Percentiles rank a stretch among this genome's conserved stretches.
phyloP scores from a whole-genome alignment of 1,140 invertebrate genomes.

The Heterodera schachtii region DNA sequence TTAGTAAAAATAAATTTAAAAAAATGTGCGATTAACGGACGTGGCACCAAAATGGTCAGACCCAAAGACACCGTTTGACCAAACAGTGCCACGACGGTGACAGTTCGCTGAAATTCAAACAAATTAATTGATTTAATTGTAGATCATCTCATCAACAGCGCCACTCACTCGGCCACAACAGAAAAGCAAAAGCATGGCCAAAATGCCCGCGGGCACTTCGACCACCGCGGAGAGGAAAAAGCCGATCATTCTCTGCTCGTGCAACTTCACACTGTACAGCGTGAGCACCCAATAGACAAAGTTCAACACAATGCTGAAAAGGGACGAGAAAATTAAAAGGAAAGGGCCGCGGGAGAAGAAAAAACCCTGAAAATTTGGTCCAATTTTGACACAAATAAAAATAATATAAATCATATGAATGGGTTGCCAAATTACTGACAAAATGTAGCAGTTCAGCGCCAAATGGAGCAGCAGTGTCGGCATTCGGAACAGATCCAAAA shows the following conservation, averaged over 20 bases:
- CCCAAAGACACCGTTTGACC: constrained; percentile 44
- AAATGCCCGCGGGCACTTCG: constrained; percentile 52
- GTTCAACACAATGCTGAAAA: constrained; percentile 49
- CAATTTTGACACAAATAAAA: too few relatives aligned
- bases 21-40: too few relatives aligned
- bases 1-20: too few relatives aligned
- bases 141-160: too few relatives aligned
- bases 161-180: constrained; percentile 40
- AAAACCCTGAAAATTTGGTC: neutral
- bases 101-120: constrained; percentile 14
- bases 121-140: neutral
- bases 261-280: constrained; percentile 50
- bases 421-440: constrained; percentile 45
- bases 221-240: constrained; percentile 52
- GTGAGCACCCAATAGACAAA: constrained; percentile 50
- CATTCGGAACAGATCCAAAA: constrained; percentile 46
- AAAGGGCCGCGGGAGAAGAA: too few relatives aligned
- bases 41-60: constrained; percentile 45
- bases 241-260: constrained; percentile 54
- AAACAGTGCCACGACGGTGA: constrained; percentile 48
- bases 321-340: too few relatives aligned
- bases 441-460: constrained; percentile 52
- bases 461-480: constrained; percentile 44
- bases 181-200: constrained; percentile 44
- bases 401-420: too few relatives aligned